Percentiles rank a stretch among this genome's conserved stretches.
Conservation (phyloP, 2,113 vertebrate genomes). For the Campylomormyrus numenius region DNA sequence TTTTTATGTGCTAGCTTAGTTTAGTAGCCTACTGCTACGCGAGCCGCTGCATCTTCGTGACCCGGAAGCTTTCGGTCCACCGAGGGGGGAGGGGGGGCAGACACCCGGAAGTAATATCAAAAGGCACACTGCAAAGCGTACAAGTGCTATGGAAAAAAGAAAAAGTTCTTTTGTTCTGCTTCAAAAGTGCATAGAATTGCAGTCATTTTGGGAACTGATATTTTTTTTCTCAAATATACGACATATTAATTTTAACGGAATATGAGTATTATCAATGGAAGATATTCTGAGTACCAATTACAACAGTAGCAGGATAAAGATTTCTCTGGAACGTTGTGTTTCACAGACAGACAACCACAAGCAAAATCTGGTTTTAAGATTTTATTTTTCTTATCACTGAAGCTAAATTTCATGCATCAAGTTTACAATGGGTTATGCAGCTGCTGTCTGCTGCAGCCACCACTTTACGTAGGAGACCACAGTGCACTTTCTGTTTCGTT, state of each 20-base stretch:
- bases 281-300: neutral
- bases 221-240: neutral
- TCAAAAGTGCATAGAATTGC: neutral
- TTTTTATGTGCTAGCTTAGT: neutral
- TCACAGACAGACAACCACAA: neutral
- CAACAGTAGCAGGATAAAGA: neutral
- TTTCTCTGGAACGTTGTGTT: neutral
- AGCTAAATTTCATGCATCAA: conserved; percentile 11
- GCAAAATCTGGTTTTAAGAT: neutral
- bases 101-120: neutral
- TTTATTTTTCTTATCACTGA: conserved; percentile 1
- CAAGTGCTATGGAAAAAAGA: neutral
- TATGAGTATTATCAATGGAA: neutral
- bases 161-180: neutral
- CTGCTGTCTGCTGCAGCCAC: neutral
- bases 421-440: conserved; percentile 12
- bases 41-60: neutral
- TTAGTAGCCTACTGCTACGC: neutral
- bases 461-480: neutral
- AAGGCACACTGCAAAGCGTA: neutral
- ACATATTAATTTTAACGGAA: neutral
- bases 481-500: neutral
- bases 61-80: neutral
- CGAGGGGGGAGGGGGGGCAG: neutral
- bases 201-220: neutral